Evolutionary conservation across 2,888 invertebrate genomes (phyloP).

Genomic region (Drosophila neonasuta): DNA sequence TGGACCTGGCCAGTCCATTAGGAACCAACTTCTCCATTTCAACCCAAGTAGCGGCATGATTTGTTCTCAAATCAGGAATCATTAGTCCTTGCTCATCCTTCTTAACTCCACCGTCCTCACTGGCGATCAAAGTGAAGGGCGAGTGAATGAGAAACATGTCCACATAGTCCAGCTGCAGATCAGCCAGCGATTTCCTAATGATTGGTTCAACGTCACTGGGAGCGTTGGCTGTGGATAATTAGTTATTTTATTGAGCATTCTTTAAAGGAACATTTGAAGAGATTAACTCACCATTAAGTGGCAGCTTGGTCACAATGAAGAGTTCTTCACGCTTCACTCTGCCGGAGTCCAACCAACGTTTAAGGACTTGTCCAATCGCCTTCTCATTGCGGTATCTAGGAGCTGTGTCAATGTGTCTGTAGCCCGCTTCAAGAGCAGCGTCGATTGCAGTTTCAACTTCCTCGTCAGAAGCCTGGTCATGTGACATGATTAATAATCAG

Average conservation of each 20-base stretch:
- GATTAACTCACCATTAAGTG: slow-evolving; percentile 84
- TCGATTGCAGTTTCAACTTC: slow-evolving; percentile 87
- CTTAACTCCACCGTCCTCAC: slow-evolving; percentile 86
- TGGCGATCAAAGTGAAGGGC: slow-evolving; percentile 87
- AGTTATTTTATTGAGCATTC: background rate
- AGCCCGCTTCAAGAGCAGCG: slow-evolving; percentile 88
- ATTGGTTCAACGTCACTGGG: slow-evolving; percentile 86
- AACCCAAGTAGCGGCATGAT: slow-evolving; percentile 89
- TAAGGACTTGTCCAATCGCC: slow-evolving; percentile 88
- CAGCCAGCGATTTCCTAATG: slow-evolving; percentile 86
- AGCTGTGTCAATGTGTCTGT: slow-evolving; percentile 92
- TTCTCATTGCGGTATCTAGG: slow-evolving; percentile 90
- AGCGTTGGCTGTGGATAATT: slow-evolving; percentile 83
- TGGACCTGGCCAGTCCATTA: slow-evolving; percentile 87
- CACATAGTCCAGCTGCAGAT: slow-evolving; percentile 89
- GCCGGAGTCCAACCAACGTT: slow-evolving; percentile 87
- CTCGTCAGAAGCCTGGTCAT: slow-evolving; percentile 85
- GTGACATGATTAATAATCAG: background rate
- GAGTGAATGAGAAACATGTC: slow-evolving; percentile 92
- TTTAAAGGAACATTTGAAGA: background rate
- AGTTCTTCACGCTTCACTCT: slow-evolving; percentile 89
- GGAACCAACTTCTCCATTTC: slow-evolving; percentile 83
- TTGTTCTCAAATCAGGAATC: slow-evolving; percentile 85
- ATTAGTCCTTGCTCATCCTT: slow-evolving; percentile 86
- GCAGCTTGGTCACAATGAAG: slow-evolving; percentile 92